A percentile compares a stretch with the other conserved stretches of the same genome.
Evolutionary conservation across 53 echinoderm and acorn worm species (phyloP).

Genomic region (Patiria pectinifera): DNA sequence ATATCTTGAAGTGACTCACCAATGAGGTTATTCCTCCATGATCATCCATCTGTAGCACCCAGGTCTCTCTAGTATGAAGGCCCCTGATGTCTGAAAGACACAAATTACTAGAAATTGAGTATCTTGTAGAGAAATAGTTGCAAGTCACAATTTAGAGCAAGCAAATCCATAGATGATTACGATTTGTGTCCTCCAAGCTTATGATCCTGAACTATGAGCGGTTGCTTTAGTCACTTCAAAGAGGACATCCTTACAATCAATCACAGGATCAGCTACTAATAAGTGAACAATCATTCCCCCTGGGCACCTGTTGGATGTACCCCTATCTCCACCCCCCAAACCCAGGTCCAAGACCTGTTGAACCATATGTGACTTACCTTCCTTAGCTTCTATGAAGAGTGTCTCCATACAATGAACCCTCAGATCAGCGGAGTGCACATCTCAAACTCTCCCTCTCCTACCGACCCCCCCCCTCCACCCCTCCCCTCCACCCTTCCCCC

Average conservation of each 20-base stretch:
- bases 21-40: conserved; percentile 92
- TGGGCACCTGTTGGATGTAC: too few relatives aligned
- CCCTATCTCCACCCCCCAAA: too few relatives aligned
- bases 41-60: conserved; percentile 96
- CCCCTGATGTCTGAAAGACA: conserved; percentile 78
- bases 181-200: too few relatives aligned
- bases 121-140: not conserved
- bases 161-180: not conserved
- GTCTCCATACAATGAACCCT: conserved; percentile 91
- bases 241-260: too few relatives aligned
- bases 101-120: not conserved
- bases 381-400: conserved; percentile 91
- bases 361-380: conserved; percentile 65
- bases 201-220: too few relatives aligned
- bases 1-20: conserved; percentile 59
- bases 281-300: too few relatives aligned
- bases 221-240: too few relatives aligned
- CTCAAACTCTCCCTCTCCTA: too few relatives aligned
- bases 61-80: conserved; percentile 88
- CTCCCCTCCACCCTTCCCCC: too few relatives aligned
- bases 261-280: too few relatives aligned
- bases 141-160: not conserved
- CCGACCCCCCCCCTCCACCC: too few relatives aligned
- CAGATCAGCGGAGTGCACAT: conserved; percentile 84
- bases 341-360: too few relatives aligned